These are phyloP conservation scores for Sinocyclocheilus anshuiensis DNA, from an alignment of 2,113 vertebrate species.

Conservation along the genomic window DNA sequence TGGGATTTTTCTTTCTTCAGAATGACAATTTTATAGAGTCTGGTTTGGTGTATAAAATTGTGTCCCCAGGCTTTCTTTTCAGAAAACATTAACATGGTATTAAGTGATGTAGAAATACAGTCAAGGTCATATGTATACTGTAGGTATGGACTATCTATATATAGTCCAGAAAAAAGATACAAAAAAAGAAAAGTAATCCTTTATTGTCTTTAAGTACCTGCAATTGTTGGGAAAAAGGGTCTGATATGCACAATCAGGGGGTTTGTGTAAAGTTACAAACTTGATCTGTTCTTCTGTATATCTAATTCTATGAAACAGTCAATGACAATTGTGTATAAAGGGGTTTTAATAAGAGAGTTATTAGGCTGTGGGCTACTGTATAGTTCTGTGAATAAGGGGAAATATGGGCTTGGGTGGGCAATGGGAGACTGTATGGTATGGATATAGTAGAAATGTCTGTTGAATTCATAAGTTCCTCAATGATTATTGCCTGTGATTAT, in stretches of 20 bases:
- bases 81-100: conserved; percentile 57
- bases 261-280: conserved; percentile 67
- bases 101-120: conserved; percentile 57
- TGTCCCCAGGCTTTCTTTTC: conserved; percentile 52
- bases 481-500: conserved; percentile 83
- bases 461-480: conserved; percentile 75
- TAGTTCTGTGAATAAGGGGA: conserved; percentile 75
- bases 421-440: conserved; percentile 59
- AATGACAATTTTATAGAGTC: conserved; percentile 54
- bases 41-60: conserved; percentile 50
- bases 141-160: conserved; percentile 35
- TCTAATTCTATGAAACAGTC: conserved; percentile 75
- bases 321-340: conserved; percentile 77
- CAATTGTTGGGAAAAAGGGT: conserved; percentile 74
- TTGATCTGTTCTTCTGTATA: conserved; percentile 66
- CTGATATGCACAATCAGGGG: conserved; percentile 77
- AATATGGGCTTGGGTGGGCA: conserved; percentile 66
- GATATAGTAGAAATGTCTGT: conserved; percentile 67
- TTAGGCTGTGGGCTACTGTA: conserved; percentile 69
- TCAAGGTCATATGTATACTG: conserved; percentile 52
- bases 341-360: conserved; percentile 62
- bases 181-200: conserved; percentile 37
- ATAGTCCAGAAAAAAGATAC: background rate
- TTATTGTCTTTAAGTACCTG: conserved; percentile 59
- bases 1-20: conserved; percentile 46